Base-by-base conservation (phyloP, 2,888 invertebrate species). In the Hemistola chrysoprasaria region DNA sequence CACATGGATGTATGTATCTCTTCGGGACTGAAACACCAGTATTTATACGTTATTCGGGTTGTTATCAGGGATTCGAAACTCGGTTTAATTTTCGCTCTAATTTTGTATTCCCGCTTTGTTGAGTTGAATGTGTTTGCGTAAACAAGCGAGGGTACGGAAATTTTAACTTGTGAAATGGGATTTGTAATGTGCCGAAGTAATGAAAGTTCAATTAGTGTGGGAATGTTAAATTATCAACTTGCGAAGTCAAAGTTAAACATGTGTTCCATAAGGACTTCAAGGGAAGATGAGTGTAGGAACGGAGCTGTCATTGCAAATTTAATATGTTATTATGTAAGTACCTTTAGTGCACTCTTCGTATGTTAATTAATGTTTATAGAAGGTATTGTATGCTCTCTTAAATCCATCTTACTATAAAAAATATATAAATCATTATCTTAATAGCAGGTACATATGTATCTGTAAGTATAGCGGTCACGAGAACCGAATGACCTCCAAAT, bases 1-100 rank as follows among this genome's bases (percentile, higher is more conserved):
- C 59, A 54, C 59, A 53, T 58, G 50, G 53, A 64, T 58, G 53
- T 64, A 63, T 58, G 53, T 64, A 58, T 58, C 58, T 62, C 50
- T 53, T 55, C 40, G 50, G 46, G 49, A 50, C 50, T 58, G 46
- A 59, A 60, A 58, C 54, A 53, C 50, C 47, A 58, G 48, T 63
- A 66, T 65, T 63, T 69, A 63, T 62, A 53, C 59, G 56, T 45
- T 52, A 52, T 55, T 50, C 38, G 41, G 39, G 29, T 47, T 51
- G 55, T 54, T 59, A 57, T 59, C 54, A 56, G 50, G 52, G 53
- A 56, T 49, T 55, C 52, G 50, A 53, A 59, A 58, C 49, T 55
- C 54, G 53, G 48, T 56, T 56, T 56, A 50, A 50, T 48, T 48
- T 55, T 55, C 47, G 30, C 40, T 50, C 55, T 52, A 48, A 52